Evolutionary conservation across 2,113 vertebrate species (phyloP), one percentile per base, ranked within the genome.

Genomic region (Gymnarchus niloticus): DNA sequence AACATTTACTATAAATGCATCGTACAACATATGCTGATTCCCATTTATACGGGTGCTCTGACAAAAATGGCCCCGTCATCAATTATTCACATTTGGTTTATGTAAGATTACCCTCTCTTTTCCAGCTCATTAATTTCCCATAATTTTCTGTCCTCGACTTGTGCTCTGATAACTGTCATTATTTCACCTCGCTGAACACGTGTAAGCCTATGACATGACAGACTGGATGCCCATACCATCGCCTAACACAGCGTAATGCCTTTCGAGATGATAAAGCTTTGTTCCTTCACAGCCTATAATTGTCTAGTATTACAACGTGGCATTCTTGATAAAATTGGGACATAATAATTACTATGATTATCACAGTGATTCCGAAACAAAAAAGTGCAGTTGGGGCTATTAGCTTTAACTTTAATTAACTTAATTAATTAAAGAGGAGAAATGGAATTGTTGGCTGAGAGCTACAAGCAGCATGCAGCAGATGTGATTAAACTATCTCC

Each of bases 341-440:
- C 81, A 82, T 80, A 5, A 49, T 80, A 51, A 81, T 81, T 81
- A 51, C 23, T 81, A 48, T 25, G 77, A n/a, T 51, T 81, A 81
- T 81, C 46, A 81, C 8, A 0, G 41, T n/a, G 21, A 80, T 80
- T 80, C 46, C 46, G 76, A 80, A 44, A 49, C 23, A 51, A 81
- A 49, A 81, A 81, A 25, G 33, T 41, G 12, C 33, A 37, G 65
- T 73, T 81, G 48, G 44, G 77, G 48, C 49, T n/a, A 81, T 81
- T 73, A 73, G 65, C 28, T 73, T 73, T 73, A 73, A 41, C 65
- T 73, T 73, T 73, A 69, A 69, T 65, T 65, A 37, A 69, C 61
- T 69, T 37, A 69, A 69, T 73, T 81, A 81, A 81, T 81, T 81
- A 81, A 81, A 81, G 46, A 48, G n/a, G 46, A 46, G 46, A 48